Conservation (phyloP, 2,888 invertebrate species). For the Agrenia bidenticulata region DNA sequence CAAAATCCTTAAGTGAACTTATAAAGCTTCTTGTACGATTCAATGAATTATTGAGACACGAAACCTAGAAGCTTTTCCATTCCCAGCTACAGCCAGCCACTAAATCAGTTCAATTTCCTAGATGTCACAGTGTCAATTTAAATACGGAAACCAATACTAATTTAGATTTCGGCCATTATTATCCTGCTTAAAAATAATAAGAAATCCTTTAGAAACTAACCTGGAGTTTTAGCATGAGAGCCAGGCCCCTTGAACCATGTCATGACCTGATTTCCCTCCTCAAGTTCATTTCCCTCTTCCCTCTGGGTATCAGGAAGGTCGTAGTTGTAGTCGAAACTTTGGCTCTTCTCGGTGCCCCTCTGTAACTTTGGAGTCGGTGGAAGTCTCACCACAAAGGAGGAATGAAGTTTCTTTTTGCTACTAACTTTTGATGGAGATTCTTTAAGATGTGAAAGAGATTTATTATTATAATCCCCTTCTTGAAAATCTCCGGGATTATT, state of each 20-base stretch:
- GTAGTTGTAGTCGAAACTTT: constrained; percentile 25
- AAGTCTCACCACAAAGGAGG: constrained; percentile 32
- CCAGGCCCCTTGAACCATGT: constrained; percentile 49
- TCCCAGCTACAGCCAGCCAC: too few species aligned
- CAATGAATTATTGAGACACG: too few species aligned
- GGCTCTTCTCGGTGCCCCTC: constrained; percentile 20
- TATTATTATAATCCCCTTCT: constrained; percentile 16
- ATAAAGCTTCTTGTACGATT: too few species aligned
- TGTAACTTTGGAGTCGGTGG: constrained; percentile 19
- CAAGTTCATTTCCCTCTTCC: constrained; percentile 9
- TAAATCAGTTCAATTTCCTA: too few species aligned
- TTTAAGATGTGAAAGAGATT: too few species aligned
- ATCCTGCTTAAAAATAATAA: too few species aligned
- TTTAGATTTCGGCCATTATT: too few species aligned
- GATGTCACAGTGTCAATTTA: too few species aligned
- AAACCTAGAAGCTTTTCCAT: too few species aligned
- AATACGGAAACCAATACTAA: too few species aligned
- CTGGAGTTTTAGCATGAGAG: constrained; percentile 46
- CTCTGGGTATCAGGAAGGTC: constrained; percentile 7
- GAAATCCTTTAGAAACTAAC: constrained; percentile 8
- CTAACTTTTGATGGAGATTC: too few species aligned
- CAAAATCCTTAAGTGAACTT: too few species aligned
- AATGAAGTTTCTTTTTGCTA: constrained; percentile 12
- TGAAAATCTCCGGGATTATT: constrained; percentile 13
- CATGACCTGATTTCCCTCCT: constrained; percentile 36